These are phyloP conservation scores for Laodelphax striatellus DNA, from an alignment of 1,140 invertebrate species.

Conservation along the genomic window DNA sequence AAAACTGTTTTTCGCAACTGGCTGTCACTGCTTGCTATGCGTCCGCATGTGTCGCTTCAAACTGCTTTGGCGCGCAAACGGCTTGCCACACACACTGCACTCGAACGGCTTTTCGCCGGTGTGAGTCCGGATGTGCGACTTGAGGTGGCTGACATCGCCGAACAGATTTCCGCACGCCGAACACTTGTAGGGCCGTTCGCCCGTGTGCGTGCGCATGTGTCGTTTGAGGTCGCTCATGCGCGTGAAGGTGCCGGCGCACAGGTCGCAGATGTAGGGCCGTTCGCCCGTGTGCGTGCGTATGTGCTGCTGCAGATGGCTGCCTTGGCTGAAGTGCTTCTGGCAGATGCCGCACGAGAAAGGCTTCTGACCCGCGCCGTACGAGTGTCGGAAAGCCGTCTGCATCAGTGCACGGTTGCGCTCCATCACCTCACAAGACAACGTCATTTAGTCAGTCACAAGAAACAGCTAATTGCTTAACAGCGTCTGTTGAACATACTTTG, in stretches of 20 bases:
- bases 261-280: neutral
- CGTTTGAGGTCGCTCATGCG: neutral
- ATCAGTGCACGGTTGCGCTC: too few species aligned
- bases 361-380: neutral
- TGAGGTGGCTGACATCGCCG: neutral
- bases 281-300: neutral
- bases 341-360: neutral
- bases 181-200: neutral
- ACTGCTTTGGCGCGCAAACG: neutral
- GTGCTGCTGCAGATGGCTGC: neutral
- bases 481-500: too few species aligned
- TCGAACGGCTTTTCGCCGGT: neutral
- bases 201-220: neutral
- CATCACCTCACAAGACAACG: too few species aligned
- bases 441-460: too few species aligned
- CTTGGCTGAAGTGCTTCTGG: neutral
- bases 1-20: too few species aligned
- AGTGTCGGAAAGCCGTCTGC: too few species aligned
- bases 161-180: neutral
- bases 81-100: neutral
- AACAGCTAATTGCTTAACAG: too few species aligned
- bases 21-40: neutral
- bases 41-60: neutral
- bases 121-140: neutral
- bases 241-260: neutral